Evolutionary conservation across 2,797 vertebrate species (phyloP).

Genomic region (Spinus olivaceus): DNA sequence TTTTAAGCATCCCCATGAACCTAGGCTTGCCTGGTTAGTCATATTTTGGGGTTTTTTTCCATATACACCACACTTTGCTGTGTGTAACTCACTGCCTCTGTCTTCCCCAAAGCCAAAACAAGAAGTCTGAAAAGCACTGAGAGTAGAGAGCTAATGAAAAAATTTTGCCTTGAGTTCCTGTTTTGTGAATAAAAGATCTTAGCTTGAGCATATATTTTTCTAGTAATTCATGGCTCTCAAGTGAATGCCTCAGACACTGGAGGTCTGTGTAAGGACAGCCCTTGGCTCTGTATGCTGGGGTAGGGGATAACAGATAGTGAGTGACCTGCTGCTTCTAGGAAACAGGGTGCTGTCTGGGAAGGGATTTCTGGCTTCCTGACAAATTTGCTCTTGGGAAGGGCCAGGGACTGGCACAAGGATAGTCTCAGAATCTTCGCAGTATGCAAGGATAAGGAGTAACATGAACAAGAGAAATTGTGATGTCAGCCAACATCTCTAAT

Average conservation of each 20-base stretch:
- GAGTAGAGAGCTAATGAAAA: background rate
- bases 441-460: background rate
- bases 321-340: background rate
- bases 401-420: background rate
- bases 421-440: background rate
- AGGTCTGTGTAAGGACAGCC: background rate
- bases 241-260: background rate
- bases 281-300: fast-evolving
- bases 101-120: background rate
- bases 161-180: background rate
- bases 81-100: background rate
- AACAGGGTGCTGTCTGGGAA: background rate
- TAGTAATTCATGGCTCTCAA: background rate
- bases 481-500: background rate
- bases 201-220: background rate
- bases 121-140: background rate
- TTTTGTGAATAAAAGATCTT: background rate
- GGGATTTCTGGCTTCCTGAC: background rate
- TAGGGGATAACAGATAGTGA: background rate
- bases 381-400: background rate
- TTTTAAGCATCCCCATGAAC: background rate
- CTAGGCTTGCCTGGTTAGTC: fast-evolving
- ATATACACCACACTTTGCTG: fast-evolving
- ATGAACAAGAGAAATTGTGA: background rate
- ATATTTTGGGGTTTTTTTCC: fast-evolving